phyloP scores from a whole-genome alignment of 2,888 invertebrate species.

The Thumatha senex region DNA sequence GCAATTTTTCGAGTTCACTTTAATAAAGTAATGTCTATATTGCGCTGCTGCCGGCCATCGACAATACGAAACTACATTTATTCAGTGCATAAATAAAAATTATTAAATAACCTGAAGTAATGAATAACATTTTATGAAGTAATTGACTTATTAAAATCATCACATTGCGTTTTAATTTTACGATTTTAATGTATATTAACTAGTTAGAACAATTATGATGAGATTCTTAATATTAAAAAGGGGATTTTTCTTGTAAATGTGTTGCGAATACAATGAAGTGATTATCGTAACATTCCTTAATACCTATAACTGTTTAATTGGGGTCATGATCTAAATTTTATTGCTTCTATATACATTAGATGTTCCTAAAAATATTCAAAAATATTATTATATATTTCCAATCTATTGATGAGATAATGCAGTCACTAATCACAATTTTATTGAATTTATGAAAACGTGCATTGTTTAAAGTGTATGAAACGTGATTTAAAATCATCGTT shows the following conservation, averaged over 20 bases:
- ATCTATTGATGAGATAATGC: slow-evolving; percentile 37
- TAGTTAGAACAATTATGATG: slow-evolving; percentile 59
- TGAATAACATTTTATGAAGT: too few relatives aligned
- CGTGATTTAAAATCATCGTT: slow-evolving; percentile 64
- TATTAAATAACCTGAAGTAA: too few relatives aligned
- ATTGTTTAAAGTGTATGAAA: slow-evolving; percentile 46
- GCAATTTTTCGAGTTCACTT: too few relatives aligned
- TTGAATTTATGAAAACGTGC: slow-evolving; percentile 37
- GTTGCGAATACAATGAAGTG: slow-evolving; percentile 49
- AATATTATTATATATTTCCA: slow-evolving; percentile 39
- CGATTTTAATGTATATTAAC: slow-evolving; percentile 32
- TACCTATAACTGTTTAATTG: slow-evolving; percentile 43
- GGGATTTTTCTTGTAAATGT: slow-evolving; percentile 24
- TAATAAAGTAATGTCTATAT: too few relatives aligned
- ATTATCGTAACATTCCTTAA: slow-evolving; percentile 60
- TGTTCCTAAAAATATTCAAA: slow-evolving; percentile 56
- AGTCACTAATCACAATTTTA: slow-evolving; percentile 42
- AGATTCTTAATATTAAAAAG: slow-evolving; percentile 49
- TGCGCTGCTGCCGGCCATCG: too few relatives aligned
- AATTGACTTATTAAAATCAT: slow-evolving; percentile 6
- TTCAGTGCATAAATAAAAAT: too few relatives aligned
- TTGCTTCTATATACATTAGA: slow-evolving; percentile 46
- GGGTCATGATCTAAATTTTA: slow-evolving; percentile 43
- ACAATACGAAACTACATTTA: too few relatives aligned
- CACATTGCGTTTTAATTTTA: slow-evolving; percentile 34